phyloP scores from a whole-genome alignment of 2,888 invertebrate species.

The Diarsia mendica region DNA sequence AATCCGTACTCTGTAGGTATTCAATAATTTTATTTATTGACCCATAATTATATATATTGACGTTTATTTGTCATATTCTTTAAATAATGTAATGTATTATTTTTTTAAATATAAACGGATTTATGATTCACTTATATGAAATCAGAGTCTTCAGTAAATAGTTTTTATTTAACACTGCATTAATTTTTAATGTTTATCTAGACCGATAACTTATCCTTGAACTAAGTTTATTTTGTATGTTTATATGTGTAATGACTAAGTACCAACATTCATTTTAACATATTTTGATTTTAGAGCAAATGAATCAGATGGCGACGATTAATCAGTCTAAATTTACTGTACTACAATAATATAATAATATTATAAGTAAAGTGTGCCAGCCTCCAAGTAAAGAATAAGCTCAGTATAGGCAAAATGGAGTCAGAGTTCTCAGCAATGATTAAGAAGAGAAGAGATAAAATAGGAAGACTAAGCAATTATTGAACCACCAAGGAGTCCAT shows the following conservation, averaged over 20 bases:
- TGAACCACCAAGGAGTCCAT: background rate
- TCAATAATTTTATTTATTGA: slow-evolving; percentile 22
- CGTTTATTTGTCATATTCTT: background rate
- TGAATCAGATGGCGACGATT: background rate
- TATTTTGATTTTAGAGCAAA: background rate
- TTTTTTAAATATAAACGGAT: background rate
- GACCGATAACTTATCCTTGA: slow-evolving; percentile 27
- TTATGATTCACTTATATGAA: background rate
- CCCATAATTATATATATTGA: background rate
- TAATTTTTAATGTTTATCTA: slow-evolving; percentile 7
- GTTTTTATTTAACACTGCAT: background rate
- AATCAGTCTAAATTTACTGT: too few relatives aligned
- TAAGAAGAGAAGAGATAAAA: too few relatives aligned
- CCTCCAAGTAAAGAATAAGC: too few relatives aligned
- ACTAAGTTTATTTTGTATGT: slow-evolving; percentile 18
- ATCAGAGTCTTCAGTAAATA: background rate
- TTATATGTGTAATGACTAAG: background rate
- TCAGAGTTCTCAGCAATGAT: too few relatives aligned
- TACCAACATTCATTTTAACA: background rate
- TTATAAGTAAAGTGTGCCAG: background rate
- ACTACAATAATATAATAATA: background rate
- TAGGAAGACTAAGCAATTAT: too few relatives aligned
- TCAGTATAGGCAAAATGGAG: too few relatives aligned
- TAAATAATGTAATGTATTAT: background rate
- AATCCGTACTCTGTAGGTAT: slow-evolving; percentile 27